Conservation (phyloP, 2,797 vertebrate species). For the Danio jaintianensis region DNA sequence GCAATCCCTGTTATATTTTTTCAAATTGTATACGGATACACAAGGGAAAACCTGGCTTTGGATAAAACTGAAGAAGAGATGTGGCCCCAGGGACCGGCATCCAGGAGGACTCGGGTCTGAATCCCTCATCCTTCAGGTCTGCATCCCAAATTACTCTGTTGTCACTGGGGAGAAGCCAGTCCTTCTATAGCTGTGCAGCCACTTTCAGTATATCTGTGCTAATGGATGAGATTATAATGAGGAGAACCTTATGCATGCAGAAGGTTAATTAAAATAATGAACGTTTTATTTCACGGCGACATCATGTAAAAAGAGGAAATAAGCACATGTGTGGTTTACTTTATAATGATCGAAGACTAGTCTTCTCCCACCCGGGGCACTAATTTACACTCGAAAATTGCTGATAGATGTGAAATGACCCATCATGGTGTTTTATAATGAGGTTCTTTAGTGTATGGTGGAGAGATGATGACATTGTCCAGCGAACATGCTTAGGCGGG, state of each 20-base stretch:
- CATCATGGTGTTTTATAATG: conserved; percentile 37
- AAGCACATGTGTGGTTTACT: conserved; percentile 1
- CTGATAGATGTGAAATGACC: conserved; percentile 44
- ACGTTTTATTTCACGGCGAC: conserved; percentile 16
- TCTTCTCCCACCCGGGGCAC: conserved; percentile 2
- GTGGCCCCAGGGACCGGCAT: neutral
- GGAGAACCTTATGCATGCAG: neutral
- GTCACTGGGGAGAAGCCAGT: conserved; percentile 11
- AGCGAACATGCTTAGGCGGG: neutral
- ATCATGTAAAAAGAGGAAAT: neutral
- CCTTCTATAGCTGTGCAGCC: conserved; percentile 1
- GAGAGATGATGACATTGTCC: conserved; percentile 25
- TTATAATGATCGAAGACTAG: conserved; percentile 9
- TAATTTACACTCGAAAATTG: conserved; percentile 32
- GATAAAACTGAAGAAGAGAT: neutral
- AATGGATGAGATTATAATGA: conserved; percentile 15
- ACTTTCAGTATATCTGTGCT: neutral
- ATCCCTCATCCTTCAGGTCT: conserved; percentile 29
- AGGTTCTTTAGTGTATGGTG: conserved; percentile 25
- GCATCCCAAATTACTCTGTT: conserved; percentile 10
- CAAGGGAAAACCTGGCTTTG: neutral
- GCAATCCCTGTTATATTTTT: conserved; percentile 20
- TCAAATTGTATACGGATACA: conserved; percentile 8
- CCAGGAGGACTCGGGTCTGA: conserved; percentile 27
- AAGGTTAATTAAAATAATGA: conserved; percentile 41